These are phyloP conservation scores for Euwallacea similis DNA, from an alignment of 1,140 invertebrate species.

Conservation along the genomic window DNA sequence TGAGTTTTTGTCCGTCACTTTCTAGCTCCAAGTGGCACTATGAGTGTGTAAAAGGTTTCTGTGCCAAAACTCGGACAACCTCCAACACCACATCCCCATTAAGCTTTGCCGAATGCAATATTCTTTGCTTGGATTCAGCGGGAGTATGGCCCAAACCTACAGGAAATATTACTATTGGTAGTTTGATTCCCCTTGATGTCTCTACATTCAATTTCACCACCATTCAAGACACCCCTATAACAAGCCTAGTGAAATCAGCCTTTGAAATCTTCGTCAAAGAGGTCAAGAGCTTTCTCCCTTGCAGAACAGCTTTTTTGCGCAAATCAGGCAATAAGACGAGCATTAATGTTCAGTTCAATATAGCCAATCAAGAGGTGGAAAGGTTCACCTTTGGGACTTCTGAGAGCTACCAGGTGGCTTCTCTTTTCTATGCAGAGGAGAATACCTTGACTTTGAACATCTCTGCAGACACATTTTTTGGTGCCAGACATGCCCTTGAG, in stretches of 20 bases:
- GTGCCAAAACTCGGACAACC: conserved; percentile 21
- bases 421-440: conserved; percentile 54
- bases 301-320: conserved; percentile 7
- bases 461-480: conserved; percentile 68
- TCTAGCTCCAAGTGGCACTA: conserved; percentile 20
- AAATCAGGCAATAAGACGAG: background rate
- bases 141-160: conserved; percentile 29
- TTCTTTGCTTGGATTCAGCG: conserved; percentile 11
- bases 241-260: conserved; percentile 1
- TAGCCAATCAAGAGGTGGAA: conserved; percentile 11
- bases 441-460: conserved; percentile 64
- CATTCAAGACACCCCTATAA: background rate
- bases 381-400: conserved; percentile 55
- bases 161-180: conserved; percentile 4
- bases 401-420: conserved; percentile 69
- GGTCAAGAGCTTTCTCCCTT: background rate
- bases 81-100: conserved; percentile 1
- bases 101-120: conserved; percentile 24
- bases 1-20: too few species aligned
- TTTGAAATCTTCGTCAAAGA: conserved; percentile 13
- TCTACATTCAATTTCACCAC: conserved; percentile 2
- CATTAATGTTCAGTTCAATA: conserved; percentile 9
- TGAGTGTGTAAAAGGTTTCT: conserved; percentile 15
- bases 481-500: conserved; percentile 75
- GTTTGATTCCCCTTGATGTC: conserved; percentile 14